Evolutionary conservation across 2,797 vertebrate species (phyloP).

Genomic region (Hydrophis major): DNA sequence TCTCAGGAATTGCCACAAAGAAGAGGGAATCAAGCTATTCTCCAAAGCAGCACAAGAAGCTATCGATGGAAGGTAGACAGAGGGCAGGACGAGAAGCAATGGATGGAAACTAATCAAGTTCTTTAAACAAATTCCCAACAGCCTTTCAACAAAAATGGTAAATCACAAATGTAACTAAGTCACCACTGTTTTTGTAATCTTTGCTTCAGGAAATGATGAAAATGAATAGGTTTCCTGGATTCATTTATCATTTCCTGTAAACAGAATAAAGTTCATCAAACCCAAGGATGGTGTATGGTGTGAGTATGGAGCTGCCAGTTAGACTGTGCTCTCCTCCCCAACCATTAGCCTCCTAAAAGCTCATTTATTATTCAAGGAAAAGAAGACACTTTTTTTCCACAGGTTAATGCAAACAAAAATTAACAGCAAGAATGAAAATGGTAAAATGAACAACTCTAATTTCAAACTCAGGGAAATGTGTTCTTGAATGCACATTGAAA

Average conservation of each 20-base stretch:
- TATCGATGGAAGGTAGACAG: too few species aligned
- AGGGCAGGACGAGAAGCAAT: too few species aligned
- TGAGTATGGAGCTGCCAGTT: not conserved
- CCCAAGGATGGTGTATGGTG: not conserved
- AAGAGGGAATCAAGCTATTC: too few species aligned
- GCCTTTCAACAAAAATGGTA: not conserved
- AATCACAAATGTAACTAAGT: rapidly evolving
- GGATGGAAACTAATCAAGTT: too few species aligned
- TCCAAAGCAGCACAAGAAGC: too few species aligned
- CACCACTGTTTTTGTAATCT: not conserved
- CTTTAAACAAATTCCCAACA: not conserved
- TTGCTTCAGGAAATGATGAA: conserved; percentile 1
- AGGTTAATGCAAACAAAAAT: not conserved
- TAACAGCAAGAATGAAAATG: not conserved
- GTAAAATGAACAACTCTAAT: not conserved
- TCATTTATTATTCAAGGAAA: conserved; percentile 12
- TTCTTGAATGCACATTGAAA: not conserved
- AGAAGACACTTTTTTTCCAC: conserved; percentile 22
- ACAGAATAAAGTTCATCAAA: not conserved
- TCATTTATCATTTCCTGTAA: conserved; percentile 10
- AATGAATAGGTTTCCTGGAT: conserved; percentile 5
- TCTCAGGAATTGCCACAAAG: too few species aligned
- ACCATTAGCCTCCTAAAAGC: not conserved
- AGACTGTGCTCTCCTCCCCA: conserved; percentile 14
- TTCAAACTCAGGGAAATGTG: not conserved